Conservation (phyloP, 2,113 vertebrate species). For the Prinia subflava region DNA sequence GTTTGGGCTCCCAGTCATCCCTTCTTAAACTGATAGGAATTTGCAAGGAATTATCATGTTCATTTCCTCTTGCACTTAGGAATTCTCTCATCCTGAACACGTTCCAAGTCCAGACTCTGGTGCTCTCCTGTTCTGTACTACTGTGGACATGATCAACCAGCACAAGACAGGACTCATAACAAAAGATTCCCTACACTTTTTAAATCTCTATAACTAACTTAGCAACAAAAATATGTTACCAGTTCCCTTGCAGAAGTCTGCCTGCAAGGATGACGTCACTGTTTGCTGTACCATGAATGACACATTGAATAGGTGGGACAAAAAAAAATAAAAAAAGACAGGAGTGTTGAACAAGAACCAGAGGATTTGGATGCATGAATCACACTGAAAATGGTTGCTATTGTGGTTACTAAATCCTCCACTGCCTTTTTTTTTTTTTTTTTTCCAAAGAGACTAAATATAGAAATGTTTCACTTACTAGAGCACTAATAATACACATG, state of each 20-base stretch:
- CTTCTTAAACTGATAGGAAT: background rate
- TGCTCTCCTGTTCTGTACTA: background rate
- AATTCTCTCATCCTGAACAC: background rate
- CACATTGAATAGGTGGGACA: background rate
- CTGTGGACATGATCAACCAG: background rate
- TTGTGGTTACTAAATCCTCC: background rate
- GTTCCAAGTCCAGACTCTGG: background rate
- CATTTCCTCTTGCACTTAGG: background rate
- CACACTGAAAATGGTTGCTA: background rate
- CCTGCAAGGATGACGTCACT: background rate
- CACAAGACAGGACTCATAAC: background rate
- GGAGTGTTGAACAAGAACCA: background rate
- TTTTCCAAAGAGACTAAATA: background rate
- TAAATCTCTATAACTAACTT: background rate
- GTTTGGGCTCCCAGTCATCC: background rate
- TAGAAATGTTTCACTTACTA: background rate
- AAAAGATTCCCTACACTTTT: background rate
- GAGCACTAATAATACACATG: background rate
- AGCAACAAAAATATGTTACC: background rate
- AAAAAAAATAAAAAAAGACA: background rate
- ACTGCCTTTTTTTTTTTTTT: background rate
- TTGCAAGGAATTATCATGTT: background rate
- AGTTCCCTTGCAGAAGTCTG: background rate
- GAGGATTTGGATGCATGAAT: background rate
- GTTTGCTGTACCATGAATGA: background rate